Evolutionary conservation across 2,888 invertebrate genomes (phyloP).

Genomic region (Meghimatium bilineatum): DNA sequence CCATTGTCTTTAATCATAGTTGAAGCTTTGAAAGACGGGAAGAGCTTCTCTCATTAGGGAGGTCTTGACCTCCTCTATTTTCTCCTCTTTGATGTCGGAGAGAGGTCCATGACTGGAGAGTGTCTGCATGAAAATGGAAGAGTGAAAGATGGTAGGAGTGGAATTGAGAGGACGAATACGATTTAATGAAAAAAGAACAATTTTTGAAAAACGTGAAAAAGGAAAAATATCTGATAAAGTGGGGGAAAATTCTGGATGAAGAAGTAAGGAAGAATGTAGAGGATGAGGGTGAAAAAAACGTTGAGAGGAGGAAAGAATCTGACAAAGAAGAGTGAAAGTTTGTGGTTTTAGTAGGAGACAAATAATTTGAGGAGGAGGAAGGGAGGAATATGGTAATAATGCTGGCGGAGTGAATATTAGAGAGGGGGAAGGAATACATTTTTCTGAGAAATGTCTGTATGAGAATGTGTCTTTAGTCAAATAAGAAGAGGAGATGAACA

Average conservation of each 20-base stretch:
- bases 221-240: constrained; percentile 1
- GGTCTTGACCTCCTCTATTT: constrained; percentile 22
- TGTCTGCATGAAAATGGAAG: not conserved
- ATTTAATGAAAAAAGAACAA: too few relatives aligned
- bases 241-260: not conserved
- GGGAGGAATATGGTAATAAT: not conserved
- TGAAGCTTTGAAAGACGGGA: not conserved
- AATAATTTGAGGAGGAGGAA: not conserved
- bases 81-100: constrained; percentile 24
- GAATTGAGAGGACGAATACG: not conserved
- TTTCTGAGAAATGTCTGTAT: not conserved
- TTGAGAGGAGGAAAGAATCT: constrained; percentile 33
- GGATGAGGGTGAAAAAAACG: constrained; percentile 32
- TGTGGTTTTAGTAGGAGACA: not conserved
- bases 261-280: constrained; percentile 25
- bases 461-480: not conserved
- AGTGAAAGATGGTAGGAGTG: not conserved
- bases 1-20: constrained; percentile 37
- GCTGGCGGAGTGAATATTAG: not conserved
- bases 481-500: not conserved
- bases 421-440: not conserved
- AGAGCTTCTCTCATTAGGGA: constrained; percentile 31
- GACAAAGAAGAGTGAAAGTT: constrained; percentile 25
- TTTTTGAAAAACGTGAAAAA: constrained; percentile 8
- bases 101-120: not conserved